Evolutionary conservation across 2,797 vertebrate genomes (phyloP), one percentile per base, ranked within the genome.

Genomic region (Hypotaenidia okinawae): DNA sequence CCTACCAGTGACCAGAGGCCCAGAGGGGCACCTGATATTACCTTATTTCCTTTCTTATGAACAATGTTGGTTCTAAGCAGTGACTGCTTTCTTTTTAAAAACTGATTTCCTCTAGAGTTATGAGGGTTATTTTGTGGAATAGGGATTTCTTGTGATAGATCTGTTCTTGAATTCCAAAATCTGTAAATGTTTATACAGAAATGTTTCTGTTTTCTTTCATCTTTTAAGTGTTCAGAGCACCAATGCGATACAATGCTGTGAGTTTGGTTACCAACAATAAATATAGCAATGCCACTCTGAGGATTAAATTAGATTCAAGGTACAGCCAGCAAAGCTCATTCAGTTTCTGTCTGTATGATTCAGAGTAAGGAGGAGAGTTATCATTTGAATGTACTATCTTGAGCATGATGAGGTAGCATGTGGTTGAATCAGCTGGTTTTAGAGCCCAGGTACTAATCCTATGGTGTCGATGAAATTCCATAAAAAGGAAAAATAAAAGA

Each of bases 401-500:
- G 82, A 73, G 55, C 27, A 5, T 51, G 70, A 49, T 62, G 23
- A 13, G 49, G 13, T 25, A 73, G 51, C 45, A 45, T 4, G 3
- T 47, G 84, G 63, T 78, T 83, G 33, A 76, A 14, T 90, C 69
- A 68, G 45, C n/a, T 87, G 27, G 6, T 84, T 94, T 79, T 67
- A 85, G 85, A 89, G 30, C 14, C 39, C 35, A 59, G 61, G 61
- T 87, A 72, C 35, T 94, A 93, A 25, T 76, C 61, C 59, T 66
- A 23, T 37, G 79, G 43, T 58, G 66, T 64, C 66, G 43, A 87
- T 90, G 57, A 93, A 82, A 25, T 84, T 77, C 66, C 13, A 68
- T 84, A 55, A 82, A 94, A 85, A 95, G 47, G 45, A 57, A 47
- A 70, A 87, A 54, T 11, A 51, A 83, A 82, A 90, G 24, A 87